These are phyloP conservation scores for Tyria jacobaeae DNA, from an alignment of 2,888 invertebrate genomes.

Conservation along the genomic window DNA sequence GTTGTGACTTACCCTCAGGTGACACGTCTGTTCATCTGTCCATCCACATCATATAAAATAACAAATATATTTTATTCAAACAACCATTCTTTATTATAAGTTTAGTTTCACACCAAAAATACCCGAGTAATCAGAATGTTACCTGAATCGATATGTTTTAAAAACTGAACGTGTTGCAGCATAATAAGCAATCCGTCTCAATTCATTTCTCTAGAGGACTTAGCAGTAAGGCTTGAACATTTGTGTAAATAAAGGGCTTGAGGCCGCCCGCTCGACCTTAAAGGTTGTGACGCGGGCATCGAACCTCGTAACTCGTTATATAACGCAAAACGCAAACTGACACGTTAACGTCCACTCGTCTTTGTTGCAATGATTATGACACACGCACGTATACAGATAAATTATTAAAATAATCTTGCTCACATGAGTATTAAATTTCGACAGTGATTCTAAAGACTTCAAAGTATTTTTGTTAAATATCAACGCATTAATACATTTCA, in stretches of 20 bases:
- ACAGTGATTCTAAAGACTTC: too few species aligned
- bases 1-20: too few species aligned
- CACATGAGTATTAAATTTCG: too few species aligned
- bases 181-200: conserved; percentile 32
- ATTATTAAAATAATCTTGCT: too few species aligned
- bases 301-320: conserved; percentile 74
- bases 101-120: background rate
- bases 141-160: conserved; percentile 1
- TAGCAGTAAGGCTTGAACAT: conserved; percentile 49
- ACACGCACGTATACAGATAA: background rate
- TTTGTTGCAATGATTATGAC: background rate
- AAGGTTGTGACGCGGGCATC: conserved; percentile 78
- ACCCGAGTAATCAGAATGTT: background rate
- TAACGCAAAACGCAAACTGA: conserved; percentile 73
- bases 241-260: conserved; percentile 67
- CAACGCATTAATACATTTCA: background rate
- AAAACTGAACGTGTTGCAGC: conserved; percentile 11
- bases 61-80: background rate
- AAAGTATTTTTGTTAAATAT: background rate
- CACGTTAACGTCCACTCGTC: conserved; percentile 47
- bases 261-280: conserved; percentile 76
- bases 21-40: too few species aligned
- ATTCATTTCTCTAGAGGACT: conserved; percentile 48
- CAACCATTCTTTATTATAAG: background rate
- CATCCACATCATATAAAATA: too few species aligned